Evolutionary conservation across 2,888 invertebrate genomes (phyloP), one percentile per base, ranked within the genome.

Genomic region (Boloria euphrosyne): DNA sequence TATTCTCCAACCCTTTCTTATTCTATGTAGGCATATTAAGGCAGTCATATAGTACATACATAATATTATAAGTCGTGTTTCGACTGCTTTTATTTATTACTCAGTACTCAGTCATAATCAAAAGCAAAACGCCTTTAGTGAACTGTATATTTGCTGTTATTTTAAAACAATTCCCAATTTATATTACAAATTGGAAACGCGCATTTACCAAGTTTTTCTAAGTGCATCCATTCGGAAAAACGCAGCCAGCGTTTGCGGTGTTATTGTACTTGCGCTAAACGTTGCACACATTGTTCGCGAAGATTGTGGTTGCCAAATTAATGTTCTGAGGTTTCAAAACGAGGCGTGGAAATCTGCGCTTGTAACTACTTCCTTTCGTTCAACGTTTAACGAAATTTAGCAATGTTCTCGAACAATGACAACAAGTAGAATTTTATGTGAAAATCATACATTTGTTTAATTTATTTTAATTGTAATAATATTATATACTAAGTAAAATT

Each of bases 281-380:
- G 55, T 38, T 61, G 66, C 63, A 62, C 63, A 63, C 61, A 65
- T 54, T 63, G 60, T 68, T 61, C 60, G 67, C 52, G 70, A 69
- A 71, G 69, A 67, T 72, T 66, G 59, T 59, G 69, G 70, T 65
- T 66, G 53, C 67, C 67, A 63, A 69, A 72, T 72, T 69, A 72
- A 68, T 68, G 67, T 65, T 70, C 66, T 63, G 71, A 59, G 68
- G 73, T 65, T 55, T 55, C 61, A 51, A 63, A 62, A 63, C 72
- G 70, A 57, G 55, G 54, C 54, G 44, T 14, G 54, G 60, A 66
- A 66, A 66, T 66, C 66, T 64, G 47, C 27, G 59, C 47, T 49
- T 50, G 59, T 38, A 16, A 59, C 16, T 49, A n/a, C 31, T 50
- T 59, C 49, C 59, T 59, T 59, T 50, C 50, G 49, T 49, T 49